A percentile compares a stretch with the other conserved stretches of the same genome.
Conservation (phyloP, 2,888 invertebrate genomes). For the Polymixis lichenea region DNA sequence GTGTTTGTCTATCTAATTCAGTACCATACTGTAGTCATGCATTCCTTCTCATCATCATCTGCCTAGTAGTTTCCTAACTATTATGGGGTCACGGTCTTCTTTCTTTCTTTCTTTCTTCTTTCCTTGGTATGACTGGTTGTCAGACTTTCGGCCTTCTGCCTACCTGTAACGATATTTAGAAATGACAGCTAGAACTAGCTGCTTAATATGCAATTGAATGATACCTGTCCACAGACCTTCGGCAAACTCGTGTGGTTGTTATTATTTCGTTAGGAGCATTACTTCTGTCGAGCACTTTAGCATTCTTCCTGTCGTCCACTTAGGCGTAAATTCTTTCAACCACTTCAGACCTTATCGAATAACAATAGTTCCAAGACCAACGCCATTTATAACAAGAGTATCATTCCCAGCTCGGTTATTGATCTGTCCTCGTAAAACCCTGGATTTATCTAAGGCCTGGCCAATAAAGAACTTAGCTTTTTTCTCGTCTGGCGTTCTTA, state of each 20-base stretch:
- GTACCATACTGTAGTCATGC: not conserved
- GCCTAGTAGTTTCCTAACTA: not conserved
- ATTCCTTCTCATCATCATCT: not conserved
- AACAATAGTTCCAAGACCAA: conserved; percentile 8
- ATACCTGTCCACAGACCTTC: too few relatives aligned
- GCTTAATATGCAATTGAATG: too few relatives aligned
- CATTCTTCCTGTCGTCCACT: not conserved
- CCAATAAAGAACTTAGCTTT: conserved; percentile 41
- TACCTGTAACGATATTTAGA: too few relatives aligned
- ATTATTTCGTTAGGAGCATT: not conserved
- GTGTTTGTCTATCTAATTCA: too few relatives aligned
- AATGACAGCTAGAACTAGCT: too few relatives aligned
- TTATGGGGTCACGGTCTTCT: too few relatives aligned
- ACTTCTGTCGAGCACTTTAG: not conserved
- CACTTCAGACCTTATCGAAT: not conserved
- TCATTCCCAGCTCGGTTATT: conserved; percentile 26
- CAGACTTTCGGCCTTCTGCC: not conserved
- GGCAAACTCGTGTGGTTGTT: too few relatives aligned
- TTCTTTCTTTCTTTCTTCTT: too few relatives aligned
- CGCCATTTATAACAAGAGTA: not conserved
- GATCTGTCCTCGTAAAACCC: conserved; percentile 38
- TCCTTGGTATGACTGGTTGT: not conserved
- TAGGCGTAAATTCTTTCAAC: not conserved
- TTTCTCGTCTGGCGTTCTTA: conserved; percentile 31
- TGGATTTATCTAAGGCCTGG: conserved; percentile 20